Conservation (phyloP, 2,797 vertebrate genomes). For the Lagodon rhomboides region DNA sequence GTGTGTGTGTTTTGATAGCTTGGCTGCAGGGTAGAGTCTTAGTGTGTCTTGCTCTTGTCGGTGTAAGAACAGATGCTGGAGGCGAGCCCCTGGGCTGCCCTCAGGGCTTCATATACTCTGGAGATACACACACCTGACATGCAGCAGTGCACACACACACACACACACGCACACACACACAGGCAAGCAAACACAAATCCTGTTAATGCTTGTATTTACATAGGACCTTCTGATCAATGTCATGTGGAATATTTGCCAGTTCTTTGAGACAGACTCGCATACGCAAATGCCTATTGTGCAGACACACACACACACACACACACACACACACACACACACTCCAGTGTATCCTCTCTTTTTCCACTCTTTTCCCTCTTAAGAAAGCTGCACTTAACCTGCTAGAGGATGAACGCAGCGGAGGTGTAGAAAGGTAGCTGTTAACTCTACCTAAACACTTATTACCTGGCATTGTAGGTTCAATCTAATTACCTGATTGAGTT, state of each 20-base stretch:
- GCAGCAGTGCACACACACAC: slow-evolving; percentile 31
- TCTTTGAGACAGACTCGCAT: slow-evolving; percentile 49
- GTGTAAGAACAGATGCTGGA: slow-evolving; percentile 85
- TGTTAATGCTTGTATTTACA: slow-evolving; percentile 71
- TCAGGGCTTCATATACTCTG: slow-evolving; percentile 78
- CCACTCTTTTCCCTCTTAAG: slow-evolving; percentile 35
- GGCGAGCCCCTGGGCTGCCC: slow-evolving; percentile 84
- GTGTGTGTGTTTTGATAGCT: slow-evolving; percentile 55
- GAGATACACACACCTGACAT: slow-evolving; percentile 72
- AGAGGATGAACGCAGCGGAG: slow-evolving; percentile 63
- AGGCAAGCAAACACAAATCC: slow-evolving; percentile 43
- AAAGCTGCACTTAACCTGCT: slow-evolving; percentile 61
- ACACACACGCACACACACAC: slow-evolving; percentile 38
- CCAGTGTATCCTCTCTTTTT: slow-evolving; percentile 13
- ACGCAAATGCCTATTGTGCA: neutral
- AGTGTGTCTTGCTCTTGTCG: slow-evolving; percentile 81
- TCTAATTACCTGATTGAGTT: slow-evolving; percentile 91
- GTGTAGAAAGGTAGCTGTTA: slow-evolving; percentile 88
- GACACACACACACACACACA: slow-evolving; percentile 12
- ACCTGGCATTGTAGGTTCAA: slow-evolving; percentile 87
- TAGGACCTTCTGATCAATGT: slow-evolving; percentile 74
- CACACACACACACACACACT: slow-evolving; percentile 26
- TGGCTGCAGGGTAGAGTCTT: slow-evolving; percentile 79
- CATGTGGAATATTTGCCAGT: slow-evolving; percentile 50
- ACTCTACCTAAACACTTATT: slow-evolving; percentile 91